Evolutionary conservation across 2,113 vertebrate species (phyloP).

Genomic region (Motacilla tschutschensis): DNA sequence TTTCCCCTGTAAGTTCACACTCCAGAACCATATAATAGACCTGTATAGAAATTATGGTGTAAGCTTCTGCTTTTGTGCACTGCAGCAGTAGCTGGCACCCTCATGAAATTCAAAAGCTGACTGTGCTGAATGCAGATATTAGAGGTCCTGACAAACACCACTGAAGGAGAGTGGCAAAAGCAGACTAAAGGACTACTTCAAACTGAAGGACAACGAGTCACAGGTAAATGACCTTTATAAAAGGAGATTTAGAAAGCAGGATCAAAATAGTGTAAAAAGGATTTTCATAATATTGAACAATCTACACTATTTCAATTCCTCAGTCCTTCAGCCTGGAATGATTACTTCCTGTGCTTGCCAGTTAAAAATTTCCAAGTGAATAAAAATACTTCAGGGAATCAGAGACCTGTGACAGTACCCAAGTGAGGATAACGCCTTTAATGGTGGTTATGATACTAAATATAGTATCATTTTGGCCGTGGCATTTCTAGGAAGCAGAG

Average conservation of each 20-base stretch:
- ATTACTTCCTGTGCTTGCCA: neutral
- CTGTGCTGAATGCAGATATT: neutral
- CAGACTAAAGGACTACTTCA: neutral
- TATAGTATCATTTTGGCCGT: neutral
- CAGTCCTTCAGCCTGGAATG: neutral
- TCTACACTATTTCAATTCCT: neutral
- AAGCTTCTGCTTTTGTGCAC: neutral
- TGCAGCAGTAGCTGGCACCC: neutral
- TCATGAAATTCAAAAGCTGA: neutral
- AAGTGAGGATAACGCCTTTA: neutral
- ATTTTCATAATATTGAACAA: neutral
- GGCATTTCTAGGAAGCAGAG: neutral
- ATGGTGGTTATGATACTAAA: neutral
- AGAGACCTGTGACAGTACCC: neutral
- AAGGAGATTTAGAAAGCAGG: neutral
- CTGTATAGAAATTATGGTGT: neutral
- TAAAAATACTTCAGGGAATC: neutral
- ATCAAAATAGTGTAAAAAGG: neutral
- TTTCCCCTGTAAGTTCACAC: neutral
- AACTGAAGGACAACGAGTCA: neutral
- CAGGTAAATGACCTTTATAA: neutral
- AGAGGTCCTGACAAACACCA: neutral
- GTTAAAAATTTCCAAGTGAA: neutral
- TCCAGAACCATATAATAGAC: neutral
- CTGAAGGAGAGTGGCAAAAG: neutral